These are phyloP conservation scores for Megaceryle maxima DNA, from an alignment of 2,113 vertebrate genomes.

Conservation along the genomic window DNA sequence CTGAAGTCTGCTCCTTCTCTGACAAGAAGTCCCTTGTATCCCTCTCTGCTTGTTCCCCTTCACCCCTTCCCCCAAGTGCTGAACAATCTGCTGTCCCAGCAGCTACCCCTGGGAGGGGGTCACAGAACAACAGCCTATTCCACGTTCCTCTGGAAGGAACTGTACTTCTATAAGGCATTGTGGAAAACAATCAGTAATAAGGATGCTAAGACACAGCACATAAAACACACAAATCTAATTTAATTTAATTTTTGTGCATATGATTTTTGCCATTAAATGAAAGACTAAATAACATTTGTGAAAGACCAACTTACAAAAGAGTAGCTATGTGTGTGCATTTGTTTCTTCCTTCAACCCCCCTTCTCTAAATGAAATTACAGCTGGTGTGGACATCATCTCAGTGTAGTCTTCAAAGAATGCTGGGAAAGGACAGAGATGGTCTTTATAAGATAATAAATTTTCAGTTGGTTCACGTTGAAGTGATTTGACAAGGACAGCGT, in stretches of 20 bases:
- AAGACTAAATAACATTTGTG: background rate
- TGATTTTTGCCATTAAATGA: background rate
- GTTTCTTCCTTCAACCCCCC: background rate
- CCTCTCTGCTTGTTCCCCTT: background rate
- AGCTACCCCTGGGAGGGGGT: background rate
- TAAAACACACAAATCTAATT: background rate
- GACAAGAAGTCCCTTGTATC: background rate
- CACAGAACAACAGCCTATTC: background rate
- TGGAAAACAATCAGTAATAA: background rate
- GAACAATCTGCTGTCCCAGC: background rate
- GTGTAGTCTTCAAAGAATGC: background rate
- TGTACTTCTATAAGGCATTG: background rate
- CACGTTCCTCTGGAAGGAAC: background rate
- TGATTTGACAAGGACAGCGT: constrained; percentile 72
- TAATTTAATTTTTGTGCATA: background rate
- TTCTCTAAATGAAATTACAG: background rate
- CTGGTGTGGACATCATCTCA: background rate
- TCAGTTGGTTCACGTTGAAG: constrained; percentile 73
- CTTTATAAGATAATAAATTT: constrained; percentile 72
- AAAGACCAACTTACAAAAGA: background rate
- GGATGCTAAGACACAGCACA: background rate
- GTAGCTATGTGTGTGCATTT: background rate
- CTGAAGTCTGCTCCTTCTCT: background rate
- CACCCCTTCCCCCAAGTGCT: background rate
- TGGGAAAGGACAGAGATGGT: constrained; percentile 16